Conservation (phyloP, 2,113 vertebrate genomes). For the Gymnocephalus cernua region DNA sequence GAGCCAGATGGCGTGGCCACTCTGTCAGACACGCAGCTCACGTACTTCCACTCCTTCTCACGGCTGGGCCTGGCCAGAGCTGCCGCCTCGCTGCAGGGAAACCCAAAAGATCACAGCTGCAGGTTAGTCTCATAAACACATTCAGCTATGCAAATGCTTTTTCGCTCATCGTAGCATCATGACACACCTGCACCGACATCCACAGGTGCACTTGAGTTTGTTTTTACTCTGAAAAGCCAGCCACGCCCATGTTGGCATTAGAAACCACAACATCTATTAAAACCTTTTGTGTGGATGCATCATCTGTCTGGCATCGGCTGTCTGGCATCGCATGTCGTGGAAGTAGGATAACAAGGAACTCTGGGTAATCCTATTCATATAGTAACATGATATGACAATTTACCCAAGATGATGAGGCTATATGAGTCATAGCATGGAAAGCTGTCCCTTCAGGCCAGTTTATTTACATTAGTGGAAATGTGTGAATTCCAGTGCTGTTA, state of each 20-base stretch:
- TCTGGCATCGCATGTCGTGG: slow-evolving; percentile 41
- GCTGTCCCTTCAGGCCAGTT: slow-evolving; percentile 24
- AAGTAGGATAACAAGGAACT: slow-evolving; percentile 54
- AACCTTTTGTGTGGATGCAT: slow-evolving; percentile 36
- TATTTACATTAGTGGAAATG: slow-evolving; percentile 58
- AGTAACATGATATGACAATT: slow-evolving; percentile 65
- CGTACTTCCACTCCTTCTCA: slow-evolving; percentile 92
- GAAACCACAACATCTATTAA: slow-evolving; percentile 39
- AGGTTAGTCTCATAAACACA: slow-evolving; percentile 82
- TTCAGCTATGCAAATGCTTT: slow-evolving; percentile 12
- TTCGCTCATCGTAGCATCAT: not conserved
- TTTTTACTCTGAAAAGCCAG: slow-evolving; percentile 11
- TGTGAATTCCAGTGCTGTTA: slow-evolving; percentile 49
- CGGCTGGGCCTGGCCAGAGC: slow-evolving; percentile 91
- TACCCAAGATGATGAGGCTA: slow-evolving; percentile 53
- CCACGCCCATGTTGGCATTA: slow-evolving; percentile 17
- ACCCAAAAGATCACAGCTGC: slow-evolving; percentile 91
- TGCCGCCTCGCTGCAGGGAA: slow-evolving; percentile 84
- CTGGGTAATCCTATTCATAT: slow-evolving; percentile 57
- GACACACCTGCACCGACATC: slow-evolving; percentile 14
- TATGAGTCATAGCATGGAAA: slow-evolving; percentile 54
- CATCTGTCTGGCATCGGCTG: slow-evolving; percentile 1
- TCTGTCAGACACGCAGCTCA: slow-evolving; percentile 90
- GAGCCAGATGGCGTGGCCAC: slow-evolving; percentile 90
- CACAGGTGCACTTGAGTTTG: slow-evolving; percentile 35